Conservation (phyloP, 2,797 vertebrate genomes). For the Pogoniulus pusillus region DNA sequence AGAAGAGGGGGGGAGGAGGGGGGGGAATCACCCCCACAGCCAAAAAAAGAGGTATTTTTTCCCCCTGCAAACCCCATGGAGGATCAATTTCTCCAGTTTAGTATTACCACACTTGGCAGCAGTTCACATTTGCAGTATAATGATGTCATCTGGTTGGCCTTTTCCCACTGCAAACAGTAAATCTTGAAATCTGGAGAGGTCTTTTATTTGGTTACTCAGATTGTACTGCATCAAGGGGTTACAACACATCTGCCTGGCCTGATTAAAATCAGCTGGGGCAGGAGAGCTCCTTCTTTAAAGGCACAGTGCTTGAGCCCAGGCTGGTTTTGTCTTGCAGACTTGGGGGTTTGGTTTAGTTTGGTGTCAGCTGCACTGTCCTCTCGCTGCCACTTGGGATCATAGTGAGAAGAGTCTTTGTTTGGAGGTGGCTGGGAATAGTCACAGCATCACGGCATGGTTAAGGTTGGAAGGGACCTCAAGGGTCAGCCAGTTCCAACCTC, state of each 20-base stretch:
- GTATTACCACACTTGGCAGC: constrained; percentile 77
- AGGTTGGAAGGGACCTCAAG: background rate
- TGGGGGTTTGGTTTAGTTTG: background rate
- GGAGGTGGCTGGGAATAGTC: background rate
- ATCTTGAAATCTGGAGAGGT: constrained; percentile 81
- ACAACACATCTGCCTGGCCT: constrained; percentile 79
- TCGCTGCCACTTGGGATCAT: background rate
- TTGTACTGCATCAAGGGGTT: constrained; percentile 80
- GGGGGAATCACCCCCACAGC: constrained; percentile 60
- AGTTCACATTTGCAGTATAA: constrained; percentile 75
- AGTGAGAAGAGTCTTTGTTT: background rate
- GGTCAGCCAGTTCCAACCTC: too few species aligned
- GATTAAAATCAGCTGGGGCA: constrained; percentile 82
- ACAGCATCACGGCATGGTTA: too few species aligned
- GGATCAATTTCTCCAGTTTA: constrained; percentile 78
- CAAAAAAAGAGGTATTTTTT: constrained; percentile 34
- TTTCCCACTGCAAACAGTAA: constrained; percentile 82
- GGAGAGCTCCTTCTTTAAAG: constrained; percentile 73
- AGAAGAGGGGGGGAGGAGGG: background rate
- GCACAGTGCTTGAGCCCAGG: constrained; percentile 39
- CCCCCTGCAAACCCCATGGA: constrained; percentile 60
- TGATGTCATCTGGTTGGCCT: constrained; percentile 87
- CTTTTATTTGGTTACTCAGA: constrained; percentile 83
- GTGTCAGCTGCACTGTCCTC: background rate
- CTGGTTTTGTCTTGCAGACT: constrained; percentile 52